Conservation (phyloP, 2,888 invertebrate species). For the Crioceris asparagi region DNA sequence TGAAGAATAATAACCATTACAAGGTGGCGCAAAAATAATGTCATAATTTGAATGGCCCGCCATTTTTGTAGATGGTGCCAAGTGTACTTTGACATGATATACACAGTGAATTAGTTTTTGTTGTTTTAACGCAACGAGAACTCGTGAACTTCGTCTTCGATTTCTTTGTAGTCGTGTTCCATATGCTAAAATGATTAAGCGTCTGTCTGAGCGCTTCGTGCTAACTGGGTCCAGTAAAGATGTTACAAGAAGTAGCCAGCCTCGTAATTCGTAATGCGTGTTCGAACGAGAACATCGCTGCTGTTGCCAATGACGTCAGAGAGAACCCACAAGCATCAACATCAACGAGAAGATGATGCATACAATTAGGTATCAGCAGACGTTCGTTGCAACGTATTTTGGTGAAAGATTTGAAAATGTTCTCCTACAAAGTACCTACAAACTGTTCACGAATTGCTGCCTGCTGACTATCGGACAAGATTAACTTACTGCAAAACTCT, state of each 20-base stretch:
- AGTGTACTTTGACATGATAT: no score
- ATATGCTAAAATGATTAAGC: constrained; percentile 6
- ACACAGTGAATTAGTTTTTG: no score
- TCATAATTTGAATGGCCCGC: no score
- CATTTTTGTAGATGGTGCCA: constrained; percentile 12
- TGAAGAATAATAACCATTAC: no score
- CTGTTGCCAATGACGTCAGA: no score
- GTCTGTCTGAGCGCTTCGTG: constrained; percentile 5
- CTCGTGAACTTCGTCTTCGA: constrained; percentile 13
- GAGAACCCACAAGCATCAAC: no score
- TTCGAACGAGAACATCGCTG: no score
- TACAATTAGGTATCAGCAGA: constrained; percentile 10
- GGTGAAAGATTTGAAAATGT: constrained; percentile 10
- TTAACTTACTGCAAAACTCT: no score
- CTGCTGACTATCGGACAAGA: no score
- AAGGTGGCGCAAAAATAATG: no score
- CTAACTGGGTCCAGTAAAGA: neutral
- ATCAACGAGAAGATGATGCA: constrained; percentile 11
- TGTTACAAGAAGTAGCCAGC: constrained; percentile 4
- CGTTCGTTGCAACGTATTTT: constrained; percentile 9
- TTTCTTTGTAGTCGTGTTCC: constrained; percentile 9
- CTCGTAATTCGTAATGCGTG: constrained; percentile 6
- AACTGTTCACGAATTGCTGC: neutral
- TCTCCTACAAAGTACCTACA: constrained; percentile 13
- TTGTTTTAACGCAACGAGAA: no score